Conservation (phyloP, 1,140 invertebrate genomes). For the Teleopsis dalmanni region DNA sequence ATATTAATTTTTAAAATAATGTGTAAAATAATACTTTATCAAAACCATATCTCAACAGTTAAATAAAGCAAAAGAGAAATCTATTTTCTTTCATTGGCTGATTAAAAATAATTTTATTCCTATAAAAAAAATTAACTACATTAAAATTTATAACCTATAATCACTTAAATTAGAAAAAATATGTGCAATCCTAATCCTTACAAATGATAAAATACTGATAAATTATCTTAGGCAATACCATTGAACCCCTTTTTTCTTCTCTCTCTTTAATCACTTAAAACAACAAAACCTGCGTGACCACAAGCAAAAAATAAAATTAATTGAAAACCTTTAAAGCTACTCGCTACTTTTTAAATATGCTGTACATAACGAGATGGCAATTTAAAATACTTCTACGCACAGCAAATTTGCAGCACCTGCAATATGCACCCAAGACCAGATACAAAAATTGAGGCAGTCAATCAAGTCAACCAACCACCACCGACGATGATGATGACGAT, state of each 20-base stretch:
- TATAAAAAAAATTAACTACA: neutral
- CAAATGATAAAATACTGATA: slow-evolving; percentile 27
- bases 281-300: slow-evolving; percentile 36
- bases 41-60: neutral
- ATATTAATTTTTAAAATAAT: too few relatives aligned
- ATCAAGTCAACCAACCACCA: too few relatives aligned
- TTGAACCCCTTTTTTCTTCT: neutral
- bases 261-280: slow-evolving; percentile 28
- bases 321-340: slow-evolving; percentile 37
- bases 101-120: too few relatives aligned
- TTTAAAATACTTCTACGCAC: too few relatives aligned
- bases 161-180: neutral
- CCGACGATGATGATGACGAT: too few relatives aligned
- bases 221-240: slow-evolving; percentile 18
- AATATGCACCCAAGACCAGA: too few relatives aligned
- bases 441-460: too few relatives aligned
- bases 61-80: neutral
- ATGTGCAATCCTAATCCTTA: slow-evolving; percentile 3
- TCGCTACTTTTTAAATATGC: neutral
- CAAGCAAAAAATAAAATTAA: slow-evolving; percentile 18
- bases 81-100: neutral
- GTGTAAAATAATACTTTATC: too few relatives aligned
- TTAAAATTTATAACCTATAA: neutral
- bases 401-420: too few relatives aligned
- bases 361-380: slow-evolving; percentile 18